Evolutionary conservation across 2,888 invertebrate species (phyloP).

Genomic region (Branchellion lobata): DNA sequence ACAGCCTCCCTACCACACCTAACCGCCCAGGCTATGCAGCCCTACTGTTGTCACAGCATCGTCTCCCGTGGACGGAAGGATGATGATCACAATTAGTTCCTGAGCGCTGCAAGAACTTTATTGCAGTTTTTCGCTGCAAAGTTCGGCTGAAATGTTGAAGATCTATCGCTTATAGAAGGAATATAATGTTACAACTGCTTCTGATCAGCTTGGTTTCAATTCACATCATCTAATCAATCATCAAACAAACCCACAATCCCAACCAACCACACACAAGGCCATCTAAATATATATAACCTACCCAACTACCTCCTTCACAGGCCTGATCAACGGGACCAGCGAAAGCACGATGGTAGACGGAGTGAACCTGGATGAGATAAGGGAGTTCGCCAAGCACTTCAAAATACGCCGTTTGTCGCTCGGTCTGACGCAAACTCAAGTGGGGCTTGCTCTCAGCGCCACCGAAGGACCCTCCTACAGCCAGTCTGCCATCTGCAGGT

Average conservation of each 20-base stretch:
- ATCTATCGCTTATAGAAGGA: neutral
- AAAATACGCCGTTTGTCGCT: constrained; percentile 87
- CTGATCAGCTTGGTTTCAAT: neutral
- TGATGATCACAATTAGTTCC: too few species aligned
- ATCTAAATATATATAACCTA: too few species aligned
- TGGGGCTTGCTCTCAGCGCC: constrained; percentile 81
- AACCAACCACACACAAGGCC: too few species aligned
- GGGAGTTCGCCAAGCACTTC: constrained; percentile 96
- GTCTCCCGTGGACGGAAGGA: too few species aligned
- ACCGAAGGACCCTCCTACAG: constrained; percentile 97
- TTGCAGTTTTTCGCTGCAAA: too few species aligned
- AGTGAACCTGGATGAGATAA: constrained; percentile 93
- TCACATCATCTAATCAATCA: too few species aligned
- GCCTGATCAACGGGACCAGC: constrained; percentile 79
- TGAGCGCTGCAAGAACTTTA: too few species aligned
- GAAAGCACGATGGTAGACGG: constrained; percentile 92
- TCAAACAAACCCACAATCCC: neutral
- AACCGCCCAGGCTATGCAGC: too few species aligned
- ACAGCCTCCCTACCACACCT: too few species aligned
- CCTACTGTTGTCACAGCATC: too few species aligned
- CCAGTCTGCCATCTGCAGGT: constrained; percentile 99
- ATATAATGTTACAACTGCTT: neutral
- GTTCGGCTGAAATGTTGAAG: neutral
- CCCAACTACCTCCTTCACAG: constrained; percentile 52
- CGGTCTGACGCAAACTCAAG: constrained; percentile 91